Percentiles rank a stretch among this genome's conserved stretches.
Conservation (phyloP, 2,888 invertebrate genomes). For the Hymenopus coronatus region DNA sequence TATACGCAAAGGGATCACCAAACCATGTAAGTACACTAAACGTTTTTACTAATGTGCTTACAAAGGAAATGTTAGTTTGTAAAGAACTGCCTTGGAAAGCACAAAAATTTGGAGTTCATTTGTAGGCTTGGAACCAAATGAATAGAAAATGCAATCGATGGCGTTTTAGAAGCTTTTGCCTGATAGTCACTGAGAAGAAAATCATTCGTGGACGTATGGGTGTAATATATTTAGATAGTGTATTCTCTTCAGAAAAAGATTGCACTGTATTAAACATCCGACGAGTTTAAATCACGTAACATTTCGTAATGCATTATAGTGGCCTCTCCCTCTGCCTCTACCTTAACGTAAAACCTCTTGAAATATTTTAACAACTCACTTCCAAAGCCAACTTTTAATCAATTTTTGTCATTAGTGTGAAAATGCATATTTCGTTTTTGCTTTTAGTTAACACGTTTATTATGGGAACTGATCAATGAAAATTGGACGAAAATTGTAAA, state of each 20-base stretch:
- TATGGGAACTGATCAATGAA: no score
- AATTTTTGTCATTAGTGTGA: no score
- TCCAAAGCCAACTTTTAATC: no score
- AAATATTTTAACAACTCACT: no score
- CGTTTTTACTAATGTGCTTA: background rate
- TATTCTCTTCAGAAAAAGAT: no score
- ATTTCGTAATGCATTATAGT: background rate
- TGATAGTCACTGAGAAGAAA: background rate
- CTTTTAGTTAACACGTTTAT: no score
- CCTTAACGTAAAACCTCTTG: background rate
- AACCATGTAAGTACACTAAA: constrained; percentile 15
- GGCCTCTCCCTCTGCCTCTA: background rate
- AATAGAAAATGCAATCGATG: background rate
- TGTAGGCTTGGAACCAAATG: background rate
- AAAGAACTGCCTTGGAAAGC: background rate
- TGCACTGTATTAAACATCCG: background rate
- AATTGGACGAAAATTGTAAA: no score
- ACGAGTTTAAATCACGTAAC: background rate
- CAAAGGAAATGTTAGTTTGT: background rate
- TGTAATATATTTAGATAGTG: background rate
- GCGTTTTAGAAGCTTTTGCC: background rate
- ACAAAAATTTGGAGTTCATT: background rate
- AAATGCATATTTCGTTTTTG: no score
- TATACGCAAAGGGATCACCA: background rate
- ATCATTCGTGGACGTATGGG: background rate